Percentiles rank a stretch among this genome's conserved stretches.
These are phyloP conservation scores for Stichodactyla helianthus DNA, from an alignment of 64 coral and sea anemone species.

Conservation along the genomic window DNA sequence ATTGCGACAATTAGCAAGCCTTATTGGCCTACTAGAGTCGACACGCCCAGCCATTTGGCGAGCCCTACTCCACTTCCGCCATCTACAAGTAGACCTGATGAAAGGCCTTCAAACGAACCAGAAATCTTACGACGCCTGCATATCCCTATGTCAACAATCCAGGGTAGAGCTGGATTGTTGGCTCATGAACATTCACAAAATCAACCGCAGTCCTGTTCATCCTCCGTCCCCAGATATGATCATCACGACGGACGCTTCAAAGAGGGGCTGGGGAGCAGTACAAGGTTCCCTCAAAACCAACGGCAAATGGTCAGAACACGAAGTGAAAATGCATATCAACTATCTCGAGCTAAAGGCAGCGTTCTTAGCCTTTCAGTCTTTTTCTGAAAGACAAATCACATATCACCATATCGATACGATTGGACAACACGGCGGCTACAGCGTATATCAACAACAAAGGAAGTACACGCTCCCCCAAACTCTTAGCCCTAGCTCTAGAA, in stretches of 20 bases:
- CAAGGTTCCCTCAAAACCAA: not conserved
- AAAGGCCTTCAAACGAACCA: slow-evolving; percentile 20
- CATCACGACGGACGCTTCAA: slow-evolving; percentile 25
- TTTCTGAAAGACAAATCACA: too few relatives aligned
- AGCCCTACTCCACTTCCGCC: slow-evolving; percentile 33
- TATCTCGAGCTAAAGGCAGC: too few relatives aligned
- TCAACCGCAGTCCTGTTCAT: not conserved
- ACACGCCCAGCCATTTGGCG: slow-evolving; percentile 35
- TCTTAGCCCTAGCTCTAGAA: too few relatives aligned
- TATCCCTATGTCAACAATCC: not conserved
- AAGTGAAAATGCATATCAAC: too few relatives aligned
- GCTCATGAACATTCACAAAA: not conserved
- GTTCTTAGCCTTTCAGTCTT: too few relatives aligned
- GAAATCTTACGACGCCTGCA: not conserved
- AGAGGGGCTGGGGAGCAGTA: not conserved
- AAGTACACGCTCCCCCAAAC: too few relatives aligned
- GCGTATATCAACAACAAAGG: too few relatives aligned
- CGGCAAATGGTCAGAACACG: too few relatives aligned
- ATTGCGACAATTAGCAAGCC: slow-evolving; percentile 2
- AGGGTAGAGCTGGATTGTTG: not conserved
- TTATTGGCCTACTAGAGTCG: slow-evolving; percentile 20
- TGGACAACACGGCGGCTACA: too few relatives aligned
- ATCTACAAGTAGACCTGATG: slow-evolving; percentile 32
- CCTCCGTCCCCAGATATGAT: not conserved
- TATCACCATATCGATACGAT: too few relatives aligned